phyloP scores from a whole-genome alignment of 2,113 vertebrate species.

The Pelecanoides urinatrix region DNA sequence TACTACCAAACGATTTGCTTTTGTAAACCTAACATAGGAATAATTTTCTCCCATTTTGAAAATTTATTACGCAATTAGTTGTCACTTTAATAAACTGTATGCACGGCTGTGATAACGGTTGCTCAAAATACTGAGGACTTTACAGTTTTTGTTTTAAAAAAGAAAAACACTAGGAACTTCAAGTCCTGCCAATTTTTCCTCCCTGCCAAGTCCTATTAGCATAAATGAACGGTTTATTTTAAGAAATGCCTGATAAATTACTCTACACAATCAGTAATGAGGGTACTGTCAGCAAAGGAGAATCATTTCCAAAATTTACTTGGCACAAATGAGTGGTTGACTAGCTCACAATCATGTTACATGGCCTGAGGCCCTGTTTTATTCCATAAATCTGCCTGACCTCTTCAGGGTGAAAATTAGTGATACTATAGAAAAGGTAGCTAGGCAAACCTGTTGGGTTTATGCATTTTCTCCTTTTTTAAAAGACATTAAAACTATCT shows the following conservation, averaged over 20 bases:
- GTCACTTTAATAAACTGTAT: slow-evolving; percentile 65
- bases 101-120: slow-evolving; percentile 49
- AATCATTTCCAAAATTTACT: slow-evolving; percentile 82
- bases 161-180: slow-evolving; percentile 77
- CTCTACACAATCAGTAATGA: slow-evolving; percentile 85
- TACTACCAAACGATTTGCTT: slow-evolving; percentile 50
- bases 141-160: slow-evolving; percentile 74
- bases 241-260: slow-evolving; percentile 88
- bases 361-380: slow-evolving; percentile 37
- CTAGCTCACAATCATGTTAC: slow-evolving; percentile 70
- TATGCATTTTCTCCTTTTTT: background rate
- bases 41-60: slow-evolving; percentile 66
- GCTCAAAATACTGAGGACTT: slow-evolving; percentile 71
- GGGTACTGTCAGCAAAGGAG: slow-evolving; percentile 81
- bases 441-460: background rate
- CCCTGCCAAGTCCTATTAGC: slow-evolving; percentile 85
- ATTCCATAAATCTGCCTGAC: slow-evolving; percentile 66
- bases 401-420: slow-evolving; percentile 21
- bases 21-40: slow-evolving; percentile 58
- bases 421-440: background rate
- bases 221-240: slow-evolving; percentile 89
- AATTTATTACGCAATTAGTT: slow-evolving; percentile 68
- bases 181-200: slow-evolving; percentile 81
- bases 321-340: slow-evolving; percentile 73
- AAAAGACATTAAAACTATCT: background rate